Evolutionary conservation across 2,888 invertebrate species (phyloP), one percentile per base, ranked within the genome.

Genomic region (Steinernema carpocapsae): DNA sequence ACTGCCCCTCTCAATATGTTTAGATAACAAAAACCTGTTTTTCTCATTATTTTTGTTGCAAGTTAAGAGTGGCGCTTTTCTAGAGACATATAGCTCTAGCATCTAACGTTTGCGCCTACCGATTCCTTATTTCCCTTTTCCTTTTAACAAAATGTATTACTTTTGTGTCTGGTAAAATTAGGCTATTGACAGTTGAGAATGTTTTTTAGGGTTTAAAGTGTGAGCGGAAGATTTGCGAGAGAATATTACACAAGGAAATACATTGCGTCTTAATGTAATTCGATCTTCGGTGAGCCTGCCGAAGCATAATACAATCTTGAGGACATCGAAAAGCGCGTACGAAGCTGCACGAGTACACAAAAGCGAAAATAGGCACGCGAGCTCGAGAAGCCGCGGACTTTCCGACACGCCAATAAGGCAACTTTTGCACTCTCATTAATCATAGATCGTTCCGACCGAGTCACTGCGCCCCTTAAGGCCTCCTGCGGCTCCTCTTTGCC

Each of bases 371-470:
- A 7, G 48, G 48, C 17, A 19, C 17, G 17, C 3, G 37, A 37
- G 3, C 4, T 10, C 10, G 37, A 37, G 37, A 48, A 19, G 7
- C 48, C 48, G 64, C 64, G n/a, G n/a, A 29, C 64, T 64, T 37
- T 64, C 64, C 26, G 64, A 3, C 4, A 17, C 64, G 6, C 17
- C 32, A 32, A 64, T 29, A 64, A 64, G 29, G 64, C 64, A 64
- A 64, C 64, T 64, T 64, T 64, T 26, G 64, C 64, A 32, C 64
- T 64, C 64, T 64, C 64, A 64, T 64, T 64, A 64, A 64, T 64
- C 64, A 64, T 64, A 64, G 64, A 64, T 64, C 64, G 64, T 64
- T 29, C 64, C 17, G 56, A 64, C 12, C 4, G 37, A 64, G 64
- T 64, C 64, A 32, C 32, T 64, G 24, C 64, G 37, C 29, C 32